A percentile compares a stretch with the other conserved stretches of the same genome.
Evolutionary conservation across 2,797 vertebrate genomes (phyloP).

Genomic region (Rhyacichthys aspro): DNA sequence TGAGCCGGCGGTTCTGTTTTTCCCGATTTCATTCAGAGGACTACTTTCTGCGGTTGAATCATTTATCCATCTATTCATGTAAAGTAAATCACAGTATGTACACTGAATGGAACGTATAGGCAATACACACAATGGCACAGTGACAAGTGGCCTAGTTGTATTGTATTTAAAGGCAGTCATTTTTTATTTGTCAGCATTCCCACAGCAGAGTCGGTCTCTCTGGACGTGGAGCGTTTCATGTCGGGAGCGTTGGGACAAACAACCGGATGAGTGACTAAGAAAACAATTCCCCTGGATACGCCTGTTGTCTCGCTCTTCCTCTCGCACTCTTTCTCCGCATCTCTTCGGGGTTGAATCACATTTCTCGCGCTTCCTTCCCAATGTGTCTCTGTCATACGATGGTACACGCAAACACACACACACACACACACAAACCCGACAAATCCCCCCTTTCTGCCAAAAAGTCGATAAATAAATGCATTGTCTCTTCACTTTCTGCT

Average conservation of each 20-base stretch:
- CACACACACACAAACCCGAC: conserved; percentile 46
- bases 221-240: conserved; percentile 57
- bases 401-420: conserved; percentile 33
- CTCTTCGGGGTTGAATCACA: conserved; percentile 62
- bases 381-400: conserved; percentile 65
- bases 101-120: conserved; percentile 3
- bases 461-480: conserved; percentile 80
- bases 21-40: background rate
- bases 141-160: conserved; percentile 48
- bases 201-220: conserved; percentile 39
- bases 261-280: conserved; percentile 70
- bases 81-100: background rate
- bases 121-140: conserved; percentile 20
- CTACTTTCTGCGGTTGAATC: background rate
- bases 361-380: conserved; percentile 52
- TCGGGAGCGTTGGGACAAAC: conserved; percentile 65
- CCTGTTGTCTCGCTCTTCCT: conserved; percentile 58
- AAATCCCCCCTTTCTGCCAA: conserved; percentile 69
- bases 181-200: conserved; percentile 55
- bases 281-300: conserved; percentile 72
- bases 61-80: background rate
- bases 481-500: conserved; percentile 82
- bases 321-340: conserved; percentile 27
- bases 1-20: background rate
- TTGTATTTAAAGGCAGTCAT: conserved; percentile 49